These are phyloP conservation scores for Agapornis roseicollis DNA, from an alignment of 2,113 vertebrate species.

Conservation along the genomic window DNA sequence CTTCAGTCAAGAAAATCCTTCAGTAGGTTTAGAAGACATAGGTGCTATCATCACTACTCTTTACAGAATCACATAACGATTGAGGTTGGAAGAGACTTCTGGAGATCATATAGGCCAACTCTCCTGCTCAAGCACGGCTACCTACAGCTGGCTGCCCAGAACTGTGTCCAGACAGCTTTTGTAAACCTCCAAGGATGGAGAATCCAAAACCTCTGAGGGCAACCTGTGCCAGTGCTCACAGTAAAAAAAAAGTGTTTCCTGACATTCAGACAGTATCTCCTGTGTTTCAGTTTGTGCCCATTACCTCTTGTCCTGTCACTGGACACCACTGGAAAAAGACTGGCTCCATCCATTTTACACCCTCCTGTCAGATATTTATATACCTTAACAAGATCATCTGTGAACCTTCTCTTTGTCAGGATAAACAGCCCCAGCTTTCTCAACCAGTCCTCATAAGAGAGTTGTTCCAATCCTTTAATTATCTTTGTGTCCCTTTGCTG, in stretches of 20 bases:
- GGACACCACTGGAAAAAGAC: neutral
- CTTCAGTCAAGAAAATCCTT: neutral
- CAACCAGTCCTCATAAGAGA: neutral
- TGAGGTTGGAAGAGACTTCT: neutral
- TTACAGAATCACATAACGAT: neutral
- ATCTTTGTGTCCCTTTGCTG: neutral
- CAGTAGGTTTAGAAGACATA: neutral
- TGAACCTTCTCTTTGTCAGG: neutral
- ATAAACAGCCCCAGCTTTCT: neutral
- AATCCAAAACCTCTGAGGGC: neutral
- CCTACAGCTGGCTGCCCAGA: neutral
- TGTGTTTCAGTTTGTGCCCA: neutral
- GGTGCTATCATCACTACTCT: neutral
- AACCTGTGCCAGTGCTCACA: neutral
- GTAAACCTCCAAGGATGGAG: neutral
- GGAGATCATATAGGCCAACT: neutral
- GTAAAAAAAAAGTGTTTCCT: neutral
- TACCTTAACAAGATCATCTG: neutral
- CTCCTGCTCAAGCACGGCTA: neutral
- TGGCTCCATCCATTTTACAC: neutral
- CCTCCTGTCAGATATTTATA: neutral
- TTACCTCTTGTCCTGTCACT: neutral
- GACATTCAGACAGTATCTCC: neutral
- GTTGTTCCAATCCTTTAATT: neutral
- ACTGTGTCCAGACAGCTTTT: neutral